Percentiles rank a stretch among this genome's conserved stretches.
Evolutionary conservation across 2,888 invertebrate genomes (phyloP).

Genomic region (Idaea biselata): DNA sequence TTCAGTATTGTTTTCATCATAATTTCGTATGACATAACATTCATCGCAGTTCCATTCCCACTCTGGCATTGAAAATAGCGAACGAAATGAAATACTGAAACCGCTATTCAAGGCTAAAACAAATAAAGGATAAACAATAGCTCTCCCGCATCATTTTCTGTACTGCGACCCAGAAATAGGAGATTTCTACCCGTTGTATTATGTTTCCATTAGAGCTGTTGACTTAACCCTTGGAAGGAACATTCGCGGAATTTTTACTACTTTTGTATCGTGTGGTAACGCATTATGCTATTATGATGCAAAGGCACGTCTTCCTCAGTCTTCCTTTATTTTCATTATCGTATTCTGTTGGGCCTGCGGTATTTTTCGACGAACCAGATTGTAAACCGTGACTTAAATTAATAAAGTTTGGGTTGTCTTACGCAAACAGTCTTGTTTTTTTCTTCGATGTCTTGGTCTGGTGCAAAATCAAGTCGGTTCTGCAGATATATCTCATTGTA

Average conservation of each 20-base stretch:
- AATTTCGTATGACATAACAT: conserved; percentile 13
- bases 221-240: conserved; percentile 60
- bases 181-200: conserved; percentile 55
- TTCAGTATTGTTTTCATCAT: conserved; percentile 1
- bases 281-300: conserved; percentile 52
- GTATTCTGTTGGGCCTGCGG: conserved; percentile 46
- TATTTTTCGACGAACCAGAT: conserved; percentile 48
- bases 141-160: conserved; percentile 57
- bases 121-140: conserved; percentile 58
- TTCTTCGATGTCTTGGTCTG: conserved; percentile 31
- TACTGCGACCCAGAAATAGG: conserved; percentile 57
- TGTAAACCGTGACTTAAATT: conserved; percentile 47
- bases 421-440: conserved; percentile 9
- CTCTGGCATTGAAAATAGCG: conserved; percentile 29
- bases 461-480: conserved; percentile 57
- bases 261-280: conserved; percentile 39
- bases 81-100: conserved; percentile 41
- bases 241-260: conserved; percentile 43
- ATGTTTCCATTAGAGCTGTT: conserved; percentile 70
- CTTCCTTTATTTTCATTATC: conserved; percentile 68
- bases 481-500: conserved; percentile 74
- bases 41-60: conserved; percentile 20
- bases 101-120: conserved; percentile 47
- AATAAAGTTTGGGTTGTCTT: conserved; percentile 36
- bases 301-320: conserved; percentile 48